phyloP scores from a whole-genome alignment of 2,888 invertebrate genomes.

The Blastobasis adustella region DNA sequence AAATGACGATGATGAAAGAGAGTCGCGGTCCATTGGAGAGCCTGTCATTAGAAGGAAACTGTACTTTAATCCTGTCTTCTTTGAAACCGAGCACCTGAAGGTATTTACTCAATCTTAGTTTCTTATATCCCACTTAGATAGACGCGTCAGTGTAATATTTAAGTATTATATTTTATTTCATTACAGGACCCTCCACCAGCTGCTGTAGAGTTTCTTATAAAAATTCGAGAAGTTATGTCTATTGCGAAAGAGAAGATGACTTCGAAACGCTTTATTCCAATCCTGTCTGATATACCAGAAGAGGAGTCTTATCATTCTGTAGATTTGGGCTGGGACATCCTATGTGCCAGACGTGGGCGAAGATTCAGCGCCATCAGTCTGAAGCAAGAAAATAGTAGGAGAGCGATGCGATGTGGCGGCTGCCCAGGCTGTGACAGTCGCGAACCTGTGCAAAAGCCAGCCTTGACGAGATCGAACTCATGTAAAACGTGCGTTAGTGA shows the following conservation, averaged over 20 bases:
- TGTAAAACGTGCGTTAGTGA: conserved; percentile 75
- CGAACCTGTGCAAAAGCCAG: conserved; percentile 36
- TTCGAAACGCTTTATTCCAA: conserved; percentile 85
- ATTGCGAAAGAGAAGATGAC: conserved; percentile 92
- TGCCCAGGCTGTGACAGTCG: conserved; percentile 79
- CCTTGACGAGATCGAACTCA: conserved; percentile 59
- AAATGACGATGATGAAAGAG: conserved; percentile 28
- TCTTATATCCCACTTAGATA: not conserved
- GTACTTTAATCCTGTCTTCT: conserved; percentile 93
- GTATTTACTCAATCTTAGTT: conserved; percentile 49
- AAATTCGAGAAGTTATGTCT: conserved; percentile 91
- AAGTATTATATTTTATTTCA: conserved; percentile 1
- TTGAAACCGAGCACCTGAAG: conserved; percentile 88
- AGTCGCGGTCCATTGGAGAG: conserved; percentile 45
- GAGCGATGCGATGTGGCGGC: conserved; percentile 75
- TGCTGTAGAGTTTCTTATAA: conserved; percentile 89
- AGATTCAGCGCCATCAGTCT: conserved; percentile 74
- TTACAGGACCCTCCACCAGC: conserved; percentile 91
- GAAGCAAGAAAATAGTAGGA: conserved; percentile 77
- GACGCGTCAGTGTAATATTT: not conserved
- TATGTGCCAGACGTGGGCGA: conserved; percentile 66
- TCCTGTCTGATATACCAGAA: conserved; percentile 86
- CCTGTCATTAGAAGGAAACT: conserved; percentile 80
- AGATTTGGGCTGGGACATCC: conserved; percentile 67
- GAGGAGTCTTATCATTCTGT: conserved; percentile 75